A percentile compares a stretch with the other conserved stretches of the same genome.
These are phyloP conservation scores for Calcarius lapponicus DNA, from an alignment of 2,797 vertebrate species.

Conservation along the genomic window DNA sequence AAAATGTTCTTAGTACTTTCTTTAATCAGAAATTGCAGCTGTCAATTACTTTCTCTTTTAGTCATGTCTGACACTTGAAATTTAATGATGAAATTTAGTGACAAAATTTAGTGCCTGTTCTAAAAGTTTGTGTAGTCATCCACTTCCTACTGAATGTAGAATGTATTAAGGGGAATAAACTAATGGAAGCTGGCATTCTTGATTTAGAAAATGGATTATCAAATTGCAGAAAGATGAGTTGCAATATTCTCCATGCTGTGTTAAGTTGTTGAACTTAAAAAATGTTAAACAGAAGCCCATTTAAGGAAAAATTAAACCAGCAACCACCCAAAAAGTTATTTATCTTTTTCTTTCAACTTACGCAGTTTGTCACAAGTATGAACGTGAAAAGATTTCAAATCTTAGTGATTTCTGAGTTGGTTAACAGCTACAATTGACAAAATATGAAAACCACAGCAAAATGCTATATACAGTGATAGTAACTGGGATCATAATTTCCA, in stretches of 20 bases:
- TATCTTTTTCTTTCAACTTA: background rate
- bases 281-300: background rate
- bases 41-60: background rate
- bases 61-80: background rate
- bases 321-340: background rate
- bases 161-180: background rate
- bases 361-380: background rate
- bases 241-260: background rate
- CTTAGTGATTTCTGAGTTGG: background rate
- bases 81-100: background rate
- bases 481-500: background rate
- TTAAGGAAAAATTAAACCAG: background rate
- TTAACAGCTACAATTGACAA: background rate
- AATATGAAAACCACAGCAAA: background rate
- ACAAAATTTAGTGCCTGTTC: background rate
- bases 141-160: background rate
- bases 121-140: background rate
- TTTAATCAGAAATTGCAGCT: background rate
- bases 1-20: background rate
- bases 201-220: background rate
- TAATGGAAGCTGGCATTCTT: background rate
- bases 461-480: background rate
- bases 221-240: background rate
- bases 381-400: background rate
- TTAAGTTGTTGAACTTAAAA: background rate